Evolutionary conservation across 2,113 vertebrate species (phyloP).

Genomic region (Nerophis ophidion): DNA sequence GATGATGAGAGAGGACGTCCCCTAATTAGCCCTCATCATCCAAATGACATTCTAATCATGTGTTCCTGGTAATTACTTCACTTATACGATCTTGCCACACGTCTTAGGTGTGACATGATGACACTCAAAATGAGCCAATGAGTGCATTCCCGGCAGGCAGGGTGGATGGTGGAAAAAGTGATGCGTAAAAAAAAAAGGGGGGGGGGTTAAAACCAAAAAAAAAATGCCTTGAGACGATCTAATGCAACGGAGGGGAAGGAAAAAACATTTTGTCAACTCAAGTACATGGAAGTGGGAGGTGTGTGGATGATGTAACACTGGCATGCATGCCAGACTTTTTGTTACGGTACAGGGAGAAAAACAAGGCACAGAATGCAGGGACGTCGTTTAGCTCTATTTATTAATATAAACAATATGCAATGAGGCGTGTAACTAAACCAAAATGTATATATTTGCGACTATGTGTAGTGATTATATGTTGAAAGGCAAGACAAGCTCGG

Average conservation of each 20-base stretch:
- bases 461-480: no score
- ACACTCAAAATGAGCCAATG: conserved; percentile 50
- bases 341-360: background rate
- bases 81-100: conserved; percentile 54
- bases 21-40: conserved; percentile 72
- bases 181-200: conserved; percentile 3
- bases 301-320: conserved; percentile 47
- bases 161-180: conserved; percentile 20
- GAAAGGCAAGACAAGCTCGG: no score
- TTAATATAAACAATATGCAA: no score
- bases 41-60: conserved; percentile 73
- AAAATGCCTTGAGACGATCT: conserved; percentile 28
- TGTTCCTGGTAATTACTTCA: conserved; percentile 70
- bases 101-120: conserved; percentile 50
- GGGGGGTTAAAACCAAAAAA: conserved; percentile 11
- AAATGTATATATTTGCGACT: no score
- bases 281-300: conserved; percentile 55
- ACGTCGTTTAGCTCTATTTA: no score
- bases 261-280: conserved; percentile 46
- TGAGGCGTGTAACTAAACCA: no score
- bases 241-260: conserved; percentile 26
- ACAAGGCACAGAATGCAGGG: no score
- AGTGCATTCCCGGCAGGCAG: conserved; percentile 32
- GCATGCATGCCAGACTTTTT: conserved; percentile 52
- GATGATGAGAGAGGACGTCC: conserved; percentile 58